These are phyloP conservation scores for Bellardia bayeri DNA, from an alignment of 2,888 invertebrate species.

Conservation along the genomic window DNA sequence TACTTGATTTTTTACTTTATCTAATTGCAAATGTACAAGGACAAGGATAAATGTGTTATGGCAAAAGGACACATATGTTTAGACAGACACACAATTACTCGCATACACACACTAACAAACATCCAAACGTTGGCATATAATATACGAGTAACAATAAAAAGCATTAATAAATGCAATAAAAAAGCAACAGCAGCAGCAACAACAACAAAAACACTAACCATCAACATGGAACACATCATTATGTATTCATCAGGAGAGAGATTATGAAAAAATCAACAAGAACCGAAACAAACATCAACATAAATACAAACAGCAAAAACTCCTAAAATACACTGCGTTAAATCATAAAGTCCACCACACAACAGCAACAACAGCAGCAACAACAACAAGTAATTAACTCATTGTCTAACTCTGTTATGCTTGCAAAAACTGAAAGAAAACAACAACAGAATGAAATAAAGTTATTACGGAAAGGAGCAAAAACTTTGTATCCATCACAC, in stretches of 20 bases:
- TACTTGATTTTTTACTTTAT: constrained; percentile 65
- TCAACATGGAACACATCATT: constrained; percentile 50
- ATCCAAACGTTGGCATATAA: neutral
- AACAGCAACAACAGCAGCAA: constrained; percentile 10
- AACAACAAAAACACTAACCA: neutral
- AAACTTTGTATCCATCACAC: neutral
- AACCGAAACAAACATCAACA: constrained; percentile 39
- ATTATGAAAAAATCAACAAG: constrained; percentile 20
- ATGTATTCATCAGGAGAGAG: constrained; percentile 57
- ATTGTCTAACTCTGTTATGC: constrained; percentile 37
- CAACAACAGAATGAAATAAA: constrained; percentile 10
- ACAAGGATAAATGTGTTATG: constrained; percentile 52
- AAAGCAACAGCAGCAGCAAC: no score
- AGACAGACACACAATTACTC: neutral
- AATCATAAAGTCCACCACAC: constrained; percentile 57
- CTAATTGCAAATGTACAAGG: constrained; percentile 59
- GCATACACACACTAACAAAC: neutral
- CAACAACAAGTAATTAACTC: constrained; percentile 68
- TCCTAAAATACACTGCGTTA: constrained; percentile 35
- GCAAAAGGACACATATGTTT: constrained; percentile 45
- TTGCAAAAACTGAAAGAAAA: neutral
- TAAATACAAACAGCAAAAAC: constrained; percentile 38
- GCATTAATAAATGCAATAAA: constrained; percentile 38
- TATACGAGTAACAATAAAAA: constrained; percentile 31
- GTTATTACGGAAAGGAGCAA: constrained; percentile 12